phyloP scores from a whole-genome alignment of 2,113 vertebrate species.

The Procapra przewalskii region DNA sequence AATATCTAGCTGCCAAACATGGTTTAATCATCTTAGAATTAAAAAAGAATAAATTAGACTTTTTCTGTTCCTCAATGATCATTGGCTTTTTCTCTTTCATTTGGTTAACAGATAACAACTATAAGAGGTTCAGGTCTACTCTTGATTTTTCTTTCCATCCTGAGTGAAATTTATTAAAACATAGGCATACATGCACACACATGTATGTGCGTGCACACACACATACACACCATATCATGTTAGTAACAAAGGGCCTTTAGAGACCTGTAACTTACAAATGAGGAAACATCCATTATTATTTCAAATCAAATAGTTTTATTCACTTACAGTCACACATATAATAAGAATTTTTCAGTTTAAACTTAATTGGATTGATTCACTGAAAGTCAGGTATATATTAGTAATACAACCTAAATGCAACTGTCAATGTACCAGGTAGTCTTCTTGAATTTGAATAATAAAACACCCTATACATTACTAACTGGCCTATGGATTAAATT shows the following conservation, averaged over 20 bases:
- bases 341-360: not conserved
- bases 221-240: not conserved
- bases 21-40: conserved; percentile 7
- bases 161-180: conserved; percentile 1
- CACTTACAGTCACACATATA: not conserved
- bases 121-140: not conserved
- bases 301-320: not conserved
- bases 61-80: not conserved
- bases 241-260: not conserved
- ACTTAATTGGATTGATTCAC: not conserved
- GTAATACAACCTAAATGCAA: not conserved
- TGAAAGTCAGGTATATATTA: not conserved
- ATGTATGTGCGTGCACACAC: fast-evolving
- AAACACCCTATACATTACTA: not conserved
- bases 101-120: not conserved
- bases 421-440: not conserved
- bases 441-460: not conserved
- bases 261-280: not conserved
- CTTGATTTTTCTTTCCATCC: not conserved
- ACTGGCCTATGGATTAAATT: not conserved
- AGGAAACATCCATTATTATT: not conserved
- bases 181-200: not conserved
- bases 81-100: not conserved
- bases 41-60: not conserved
- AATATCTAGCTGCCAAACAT: not conserved